Percentiles rank a stretch among this genome's conserved stretches.
Evolutionary conservation across 2,888 invertebrate species (phyloP).

Genomic region (Drosophila putrida): DNA sequence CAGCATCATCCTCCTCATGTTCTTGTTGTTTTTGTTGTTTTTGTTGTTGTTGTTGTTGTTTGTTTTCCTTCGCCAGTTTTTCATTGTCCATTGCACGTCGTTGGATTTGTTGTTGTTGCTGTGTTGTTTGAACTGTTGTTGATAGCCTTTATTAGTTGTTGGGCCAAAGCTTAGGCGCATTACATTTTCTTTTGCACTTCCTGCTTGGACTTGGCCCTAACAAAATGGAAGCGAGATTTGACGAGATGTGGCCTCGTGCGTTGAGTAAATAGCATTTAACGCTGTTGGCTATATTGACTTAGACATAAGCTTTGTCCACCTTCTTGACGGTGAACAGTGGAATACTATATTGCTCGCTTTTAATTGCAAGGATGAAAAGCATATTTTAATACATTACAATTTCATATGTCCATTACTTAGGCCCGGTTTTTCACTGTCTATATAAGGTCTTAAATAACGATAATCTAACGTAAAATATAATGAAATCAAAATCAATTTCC

Average conservation of each 20-base stretch:
- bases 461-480: too few species aligned
- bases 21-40: conserved; percentile 18
- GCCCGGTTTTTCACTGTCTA: too few species aligned
- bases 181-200: conserved; percentile 64
- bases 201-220: conserved; percentile 37
- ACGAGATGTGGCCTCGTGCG: conserved; percentile 30
- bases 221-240: conserved; percentile 28
- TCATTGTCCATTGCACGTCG: conserved; percentile 61
- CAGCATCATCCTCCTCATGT: conserved; percentile 34
- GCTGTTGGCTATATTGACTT: background rate
- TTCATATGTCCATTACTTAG: too few species aligned
- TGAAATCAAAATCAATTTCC: too few species aligned
- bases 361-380: too few species aligned
- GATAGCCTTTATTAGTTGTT: conserved; percentile 82
- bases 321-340: background rate
- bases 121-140: conserved; percentile 80
- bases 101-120: conserved; percentile 42
- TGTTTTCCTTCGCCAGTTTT: conserved; percentile 57
- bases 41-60: conserved; percentile 46
- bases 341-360: background rate
- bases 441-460: too few species aligned
- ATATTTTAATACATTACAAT: too few species aligned
- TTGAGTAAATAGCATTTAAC: conserved; percentile 49
- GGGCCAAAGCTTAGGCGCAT: conserved; percentile 73
- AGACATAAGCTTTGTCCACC: background rate